Conservation (phyloP, 2,888 invertebrate genomes). For the Hoplodrina ambigua region DNA sequence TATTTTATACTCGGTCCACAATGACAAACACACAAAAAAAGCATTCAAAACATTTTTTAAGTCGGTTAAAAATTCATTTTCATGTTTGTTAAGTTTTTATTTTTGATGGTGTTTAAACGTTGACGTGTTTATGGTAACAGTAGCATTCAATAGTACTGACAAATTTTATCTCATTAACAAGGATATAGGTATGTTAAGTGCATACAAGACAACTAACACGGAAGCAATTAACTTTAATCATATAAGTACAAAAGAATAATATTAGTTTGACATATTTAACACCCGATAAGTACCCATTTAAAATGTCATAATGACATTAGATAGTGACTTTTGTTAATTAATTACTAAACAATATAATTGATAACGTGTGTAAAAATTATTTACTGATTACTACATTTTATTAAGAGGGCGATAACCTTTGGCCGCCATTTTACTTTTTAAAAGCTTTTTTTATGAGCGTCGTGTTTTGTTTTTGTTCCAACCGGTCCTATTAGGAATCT, state of each 20-base stretch:
- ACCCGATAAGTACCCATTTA: slow-evolving; percentile 36
- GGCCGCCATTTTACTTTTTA: background rate
- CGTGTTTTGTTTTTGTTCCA: too few relatives aligned
- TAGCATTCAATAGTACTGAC: background rate
- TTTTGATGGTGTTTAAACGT: too few relatives aligned
- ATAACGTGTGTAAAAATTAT: slow-evolving; percentile 41
- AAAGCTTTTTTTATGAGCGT: background rate
- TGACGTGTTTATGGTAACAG: too few relatives aligned
- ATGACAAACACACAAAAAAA: too few relatives aligned
- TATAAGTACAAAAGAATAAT: slow-evolving; percentile 35
- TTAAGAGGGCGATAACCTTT: slow-evolving; percentile 39
- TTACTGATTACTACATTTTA: slow-evolving; percentile 31
- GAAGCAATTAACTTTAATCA: slow-evolving; percentile 38
- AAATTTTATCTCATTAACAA: background rate
- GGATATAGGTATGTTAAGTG: slow-evolving; percentile 10
- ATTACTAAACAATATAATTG: slow-evolving; percentile 40
- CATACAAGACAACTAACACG: slow-evolving; percentile 20
- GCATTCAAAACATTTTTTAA: too few relatives aligned
- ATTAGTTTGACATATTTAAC: slow-evolving; percentile 42
- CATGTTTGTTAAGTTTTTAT: too few relatives aligned
- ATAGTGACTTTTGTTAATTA: slow-evolving; percentile 44
- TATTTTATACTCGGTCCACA: too few relatives aligned
- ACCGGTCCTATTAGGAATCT: too few relatives aligned
- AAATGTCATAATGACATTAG: slow-evolving; percentile 32
- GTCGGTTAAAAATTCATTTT: too few relatives aligned